These are phyloP conservation scores for Solea solea DNA, from an alignment of 2,113 vertebrate genomes.

Conservation along the genomic window DNA sequence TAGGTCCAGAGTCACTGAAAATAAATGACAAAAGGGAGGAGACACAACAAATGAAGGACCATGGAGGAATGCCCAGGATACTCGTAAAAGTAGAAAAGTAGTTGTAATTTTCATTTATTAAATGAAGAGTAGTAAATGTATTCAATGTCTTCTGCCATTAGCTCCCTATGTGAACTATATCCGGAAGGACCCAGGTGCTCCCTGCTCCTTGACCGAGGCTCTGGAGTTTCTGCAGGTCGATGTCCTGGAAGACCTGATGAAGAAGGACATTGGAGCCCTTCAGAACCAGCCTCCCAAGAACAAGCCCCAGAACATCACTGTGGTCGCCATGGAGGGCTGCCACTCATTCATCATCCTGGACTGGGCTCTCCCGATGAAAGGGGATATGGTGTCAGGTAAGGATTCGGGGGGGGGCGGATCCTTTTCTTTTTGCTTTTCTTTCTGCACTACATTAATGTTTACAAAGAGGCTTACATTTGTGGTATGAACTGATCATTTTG, in stretches of 20 bases:
- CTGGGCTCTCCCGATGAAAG: conserved; percentile 89
- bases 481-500: too few species aligned
- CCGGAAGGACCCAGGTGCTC: conserved; percentile 89
- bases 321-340: conserved; percentile 96
- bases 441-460: not conserved
- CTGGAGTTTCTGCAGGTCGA: conserved; percentile 97
- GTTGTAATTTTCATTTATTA: not conserved
- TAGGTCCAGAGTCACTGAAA: conserved; percentile 49
- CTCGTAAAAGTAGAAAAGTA: not conserved
- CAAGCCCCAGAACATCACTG: conserved; percentile 91
- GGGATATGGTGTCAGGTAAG: conserved; percentile 94
- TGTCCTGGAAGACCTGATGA: conserved; percentile 87
- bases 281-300: conserved; percentile 82
- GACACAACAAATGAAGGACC: conserved; percentile 3
- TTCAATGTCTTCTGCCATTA: conserved; percentile 56
- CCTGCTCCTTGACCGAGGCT: conserved; percentile 95
- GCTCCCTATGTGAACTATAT: conserved; percentile 97
- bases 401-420: not conserved
- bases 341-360: conserved; percentile 98
- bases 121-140: not conserved
- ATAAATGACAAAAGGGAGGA: not conserved
- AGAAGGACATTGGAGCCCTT: conserved; percentile 79
- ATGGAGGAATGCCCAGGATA: not conserved
- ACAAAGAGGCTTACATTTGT: not conserved
- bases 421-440: not conserved